Evolutionary conservation across 2,888 invertebrate species (phyloP).

Genomic region (Acleris cristana): DNA sequence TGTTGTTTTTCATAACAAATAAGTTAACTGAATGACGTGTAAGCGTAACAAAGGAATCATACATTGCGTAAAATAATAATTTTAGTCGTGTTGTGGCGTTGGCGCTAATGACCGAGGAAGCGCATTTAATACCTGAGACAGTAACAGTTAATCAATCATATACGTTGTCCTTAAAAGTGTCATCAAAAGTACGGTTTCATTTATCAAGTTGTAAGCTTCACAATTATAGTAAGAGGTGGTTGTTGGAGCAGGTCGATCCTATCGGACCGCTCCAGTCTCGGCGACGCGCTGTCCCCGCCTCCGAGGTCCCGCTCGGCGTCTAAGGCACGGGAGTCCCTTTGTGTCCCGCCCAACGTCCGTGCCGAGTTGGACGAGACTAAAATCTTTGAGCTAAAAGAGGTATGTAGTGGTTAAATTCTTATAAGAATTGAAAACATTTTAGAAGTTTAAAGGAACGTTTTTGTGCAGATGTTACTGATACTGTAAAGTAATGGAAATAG

Average conservation of each 20-base stretch:
- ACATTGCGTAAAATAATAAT: too few relatives aligned
- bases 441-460: neutral
- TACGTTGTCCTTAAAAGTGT: neutral
- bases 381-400: conserved; percentile 86
- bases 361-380: conserved; percentile 85
- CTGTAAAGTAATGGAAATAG: neutral
- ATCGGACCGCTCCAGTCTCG: conserved; percentile 51
- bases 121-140: too few relatives aligned
- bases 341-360: conserved; percentile 74
- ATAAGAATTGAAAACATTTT: neutral
- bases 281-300: conserved; percentile 57
- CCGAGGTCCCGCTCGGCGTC: conserved; percentile 70
- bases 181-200: neutral
- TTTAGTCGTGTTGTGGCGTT: too few relatives aligned
- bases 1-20: too few relatives aligned
- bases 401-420: conserved; percentile 48
- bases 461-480: neutral
- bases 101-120: too few relatives aligned
- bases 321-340: conserved; percentile 68
- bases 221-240: too few relatives aligned
- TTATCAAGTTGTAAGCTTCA: neutral
- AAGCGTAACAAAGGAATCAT: too few relatives aligned
- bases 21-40: too few relatives aligned
- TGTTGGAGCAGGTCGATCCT: conserved; percentile 55
- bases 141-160: too few relatives aligned